Conservation (phyloP, 1,140 invertebrate species). For the Pinna nobilis region DNA sequence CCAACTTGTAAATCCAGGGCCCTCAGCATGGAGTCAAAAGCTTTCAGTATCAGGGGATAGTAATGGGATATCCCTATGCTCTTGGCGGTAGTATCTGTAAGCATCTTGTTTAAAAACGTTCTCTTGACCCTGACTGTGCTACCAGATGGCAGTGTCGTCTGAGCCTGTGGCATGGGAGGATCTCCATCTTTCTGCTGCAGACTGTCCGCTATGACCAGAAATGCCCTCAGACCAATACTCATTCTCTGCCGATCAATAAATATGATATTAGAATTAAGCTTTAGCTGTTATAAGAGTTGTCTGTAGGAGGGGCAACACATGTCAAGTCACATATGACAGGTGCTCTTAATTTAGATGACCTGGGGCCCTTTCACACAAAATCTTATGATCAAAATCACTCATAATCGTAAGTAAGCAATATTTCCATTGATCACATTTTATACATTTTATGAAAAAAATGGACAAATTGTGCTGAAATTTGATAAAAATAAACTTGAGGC, state of each 20-base stretch:
- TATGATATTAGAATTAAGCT: too few species aligned
- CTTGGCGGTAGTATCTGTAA: slow-evolving; percentile 90
- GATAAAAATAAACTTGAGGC: too few species aligned
- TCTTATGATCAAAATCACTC: too few species aligned
- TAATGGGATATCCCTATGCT: slow-evolving; percentile 98
- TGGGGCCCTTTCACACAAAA: too few species aligned
- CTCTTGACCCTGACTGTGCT: slow-evolving; percentile 95
- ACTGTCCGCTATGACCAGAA: slow-evolving; percentile 98
- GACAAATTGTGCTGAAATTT: too few species aligned
- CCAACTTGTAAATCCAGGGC: slow-evolving; percentile 98
- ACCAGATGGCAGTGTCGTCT: slow-evolving; percentile 94
- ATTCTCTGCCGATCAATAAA: slow-evolving; percentile 84
- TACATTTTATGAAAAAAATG: too few species aligned
- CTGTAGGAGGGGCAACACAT: too few species aligned
- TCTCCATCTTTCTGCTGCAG: slow-evolving; percentile 98
- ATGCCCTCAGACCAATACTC: slow-evolving; percentile 96
- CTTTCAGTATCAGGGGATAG: slow-evolving; percentile 94
- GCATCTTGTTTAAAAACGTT: slow-evolving; percentile 79
- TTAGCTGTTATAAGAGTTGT: too few species aligned
- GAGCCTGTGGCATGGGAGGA: slow-evolving; percentile 97
- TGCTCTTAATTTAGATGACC: too few species aligned
- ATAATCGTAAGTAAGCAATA: too few species aligned
- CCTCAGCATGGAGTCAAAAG: slow-evolving; percentile 96
- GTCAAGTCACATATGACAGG: too few species aligned
- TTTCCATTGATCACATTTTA: too few species aligned